Evolutionary conservation across 2,797 vertebrate genomes (phyloP).

Genomic region (Eptatretus atami): DNA sequence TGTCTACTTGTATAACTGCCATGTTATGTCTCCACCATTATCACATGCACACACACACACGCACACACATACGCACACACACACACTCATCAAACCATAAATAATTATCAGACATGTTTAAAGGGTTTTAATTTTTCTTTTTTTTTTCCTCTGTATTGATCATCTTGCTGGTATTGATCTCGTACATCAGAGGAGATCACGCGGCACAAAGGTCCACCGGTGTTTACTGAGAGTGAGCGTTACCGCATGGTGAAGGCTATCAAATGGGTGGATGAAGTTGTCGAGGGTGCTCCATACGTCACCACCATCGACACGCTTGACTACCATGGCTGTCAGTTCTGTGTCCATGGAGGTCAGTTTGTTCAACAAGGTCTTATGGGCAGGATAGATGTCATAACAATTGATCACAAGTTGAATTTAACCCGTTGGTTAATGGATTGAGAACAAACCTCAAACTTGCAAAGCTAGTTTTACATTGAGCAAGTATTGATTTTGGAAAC

Average conservation of each 20-base stretch:
- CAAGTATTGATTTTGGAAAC: no score
- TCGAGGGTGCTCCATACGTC: conserved; percentile 66
- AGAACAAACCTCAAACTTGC: no score
- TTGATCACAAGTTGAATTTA: no score
- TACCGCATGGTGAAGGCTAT: conserved; percentile 90
- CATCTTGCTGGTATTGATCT: background rate
- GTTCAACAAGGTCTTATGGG: background rate
- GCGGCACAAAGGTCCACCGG: conserved; percentile 80
- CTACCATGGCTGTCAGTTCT: conserved; percentile 68
- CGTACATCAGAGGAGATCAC: conserved; percentile 43
- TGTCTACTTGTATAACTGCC: no score
- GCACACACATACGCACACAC: background rate
- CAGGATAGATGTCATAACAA: no score
- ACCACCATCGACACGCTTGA: conserved; percentile 71
- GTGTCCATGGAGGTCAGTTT: conserved; percentile 45
- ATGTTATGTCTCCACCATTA: background rate
- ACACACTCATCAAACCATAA: background rate
- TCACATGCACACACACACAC: background rate
- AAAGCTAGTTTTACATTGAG: no score
- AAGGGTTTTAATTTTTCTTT: no score
- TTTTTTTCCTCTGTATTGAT: background rate
- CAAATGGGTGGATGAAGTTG: conserved; percentile 94
- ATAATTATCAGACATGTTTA: background rate
- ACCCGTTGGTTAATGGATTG: no score
- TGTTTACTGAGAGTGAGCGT: conserved; percentile 74